These are phyloP conservation scores for Semnornis frantzii DNA, from an alignment of 2,113 vertebrate genomes.

Conservation along the genomic window DNA sequence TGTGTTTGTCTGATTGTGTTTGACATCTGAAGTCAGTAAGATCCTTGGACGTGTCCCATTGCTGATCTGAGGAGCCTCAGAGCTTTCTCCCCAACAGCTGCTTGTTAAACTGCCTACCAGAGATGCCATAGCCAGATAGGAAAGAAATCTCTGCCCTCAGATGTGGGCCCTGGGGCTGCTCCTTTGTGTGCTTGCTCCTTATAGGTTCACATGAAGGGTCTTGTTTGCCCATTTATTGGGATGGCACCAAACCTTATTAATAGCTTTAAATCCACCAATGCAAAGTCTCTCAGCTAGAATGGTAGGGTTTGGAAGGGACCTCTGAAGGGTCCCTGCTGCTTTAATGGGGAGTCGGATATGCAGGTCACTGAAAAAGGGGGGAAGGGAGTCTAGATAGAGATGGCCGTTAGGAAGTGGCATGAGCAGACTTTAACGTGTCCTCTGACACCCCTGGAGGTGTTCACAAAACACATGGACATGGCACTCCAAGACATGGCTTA, in stretches of 20 bases:
- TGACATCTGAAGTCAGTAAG: slow-evolving; percentile 11
- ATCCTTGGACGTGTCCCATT: neutral
- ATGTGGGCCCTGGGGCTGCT: neutral
- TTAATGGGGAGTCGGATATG: neutral
- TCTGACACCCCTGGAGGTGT: neutral
- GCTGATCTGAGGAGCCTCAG: neutral
- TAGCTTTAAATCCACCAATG: neutral
- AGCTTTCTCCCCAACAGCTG: neutral
- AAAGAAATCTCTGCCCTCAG: neutral
- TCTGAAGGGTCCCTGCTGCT: neutral
- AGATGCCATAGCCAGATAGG: neutral
- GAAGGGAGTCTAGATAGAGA: neutral
- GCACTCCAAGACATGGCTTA: too few relatives aligned
- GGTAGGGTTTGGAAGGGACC: too few relatives aligned
- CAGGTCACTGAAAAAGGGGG: neutral
- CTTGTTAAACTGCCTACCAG: neutral
- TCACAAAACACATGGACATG: too few relatives aligned
- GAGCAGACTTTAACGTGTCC: neutral
- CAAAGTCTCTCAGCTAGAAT: neutral
- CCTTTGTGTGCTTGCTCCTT: neutral
- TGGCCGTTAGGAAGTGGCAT: neutral
- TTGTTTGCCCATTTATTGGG: neutral
- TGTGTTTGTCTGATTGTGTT: neutral
- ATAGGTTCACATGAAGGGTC: neutral
- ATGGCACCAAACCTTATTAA: neutral